Conservation (phyloP, 2,888 invertebrate genomes). For the Pristionchus exspectatus region DNA sequence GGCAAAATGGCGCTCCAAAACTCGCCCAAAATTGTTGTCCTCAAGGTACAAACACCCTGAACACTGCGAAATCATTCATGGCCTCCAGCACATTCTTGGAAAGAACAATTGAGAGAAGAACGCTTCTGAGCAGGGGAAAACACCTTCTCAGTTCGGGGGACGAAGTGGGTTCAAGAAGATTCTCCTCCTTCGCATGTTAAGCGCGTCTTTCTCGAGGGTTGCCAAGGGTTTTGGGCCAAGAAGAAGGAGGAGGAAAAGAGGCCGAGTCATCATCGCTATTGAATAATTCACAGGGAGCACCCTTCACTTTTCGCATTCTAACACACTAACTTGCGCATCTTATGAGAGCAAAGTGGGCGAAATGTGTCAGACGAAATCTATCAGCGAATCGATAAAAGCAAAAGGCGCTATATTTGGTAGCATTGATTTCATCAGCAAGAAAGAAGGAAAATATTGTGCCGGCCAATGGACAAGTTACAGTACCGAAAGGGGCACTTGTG, state of each 20-base stretch:
- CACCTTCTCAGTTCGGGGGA: too few species aligned
- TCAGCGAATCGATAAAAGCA: too few species aligned
- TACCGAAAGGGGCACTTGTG: too few species aligned
- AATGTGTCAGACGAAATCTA: too few species aligned
- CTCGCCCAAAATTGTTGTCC: too few species aligned
- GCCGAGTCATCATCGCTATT: conserved; percentile 28
- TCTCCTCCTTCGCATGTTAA: neutral
- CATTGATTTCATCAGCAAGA: neutral
- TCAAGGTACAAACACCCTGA: too few species aligned
- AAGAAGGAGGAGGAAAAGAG: neutral
- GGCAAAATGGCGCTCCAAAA: too few species aligned
- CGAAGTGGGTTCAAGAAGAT: too few species aligned
- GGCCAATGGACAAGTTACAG: too few species aligned
- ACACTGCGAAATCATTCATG: neutral
- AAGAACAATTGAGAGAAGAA: neutral
- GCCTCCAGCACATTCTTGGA: neutral
- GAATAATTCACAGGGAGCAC: neutral
- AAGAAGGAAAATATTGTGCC: too few species aligned
- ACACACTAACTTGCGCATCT: neutral
- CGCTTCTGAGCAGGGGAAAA: neutral
- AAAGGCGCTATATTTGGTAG: neutral
- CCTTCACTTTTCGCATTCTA: neutral
- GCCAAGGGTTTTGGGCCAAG: neutral
- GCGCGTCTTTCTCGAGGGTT: neutral
- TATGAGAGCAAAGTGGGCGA: neutral